phyloP scores from a whole-genome alignment of 1,140 invertebrate genomes.

The Bemisia tabaci region DNA sequence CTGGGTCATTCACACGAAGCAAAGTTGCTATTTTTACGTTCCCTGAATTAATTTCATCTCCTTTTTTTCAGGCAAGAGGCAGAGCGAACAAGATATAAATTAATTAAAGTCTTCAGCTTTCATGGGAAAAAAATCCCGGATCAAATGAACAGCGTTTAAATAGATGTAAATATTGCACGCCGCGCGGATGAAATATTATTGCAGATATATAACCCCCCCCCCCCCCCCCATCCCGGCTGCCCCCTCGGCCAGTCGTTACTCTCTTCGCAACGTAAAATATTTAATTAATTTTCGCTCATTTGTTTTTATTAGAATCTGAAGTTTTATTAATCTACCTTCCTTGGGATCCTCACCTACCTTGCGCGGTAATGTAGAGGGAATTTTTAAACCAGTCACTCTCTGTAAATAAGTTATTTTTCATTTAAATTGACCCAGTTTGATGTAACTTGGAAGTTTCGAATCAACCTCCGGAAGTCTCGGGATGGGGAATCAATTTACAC shows the following conservation, averaged over 20 bases:
- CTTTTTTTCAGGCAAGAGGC: no score
- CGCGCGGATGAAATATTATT: neutral
- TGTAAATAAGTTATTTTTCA: no score
- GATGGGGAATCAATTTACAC: no score
- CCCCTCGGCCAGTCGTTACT: no score
- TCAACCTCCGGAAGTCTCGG: no score
- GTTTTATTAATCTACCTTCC: neutral
- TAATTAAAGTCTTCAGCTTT: neutral
- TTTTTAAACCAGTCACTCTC: slow-evolving; percentile 2
- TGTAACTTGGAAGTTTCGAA: no score
- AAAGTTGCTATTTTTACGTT: no score
- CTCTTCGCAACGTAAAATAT: slow-evolving; percentile 1
- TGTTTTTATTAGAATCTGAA: neutral
- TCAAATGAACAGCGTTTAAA: neutral
- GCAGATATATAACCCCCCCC: neutral
- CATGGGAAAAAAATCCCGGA: neutral
- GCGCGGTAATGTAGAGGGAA: neutral
- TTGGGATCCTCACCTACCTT: neutral
- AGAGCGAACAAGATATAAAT: neutral
- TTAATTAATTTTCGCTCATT: slow-evolving; percentile 1
- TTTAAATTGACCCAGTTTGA: no score
- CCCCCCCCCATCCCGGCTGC: neutral
- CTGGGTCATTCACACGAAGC: no score
- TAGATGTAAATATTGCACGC: neutral
- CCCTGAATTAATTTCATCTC: no score